Evolutionary conservation across 1,140 invertebrate genomes (phyloP), one percentile per base, ranked within the genome.

Genomic region (Chironomus tepperi): DNA sequence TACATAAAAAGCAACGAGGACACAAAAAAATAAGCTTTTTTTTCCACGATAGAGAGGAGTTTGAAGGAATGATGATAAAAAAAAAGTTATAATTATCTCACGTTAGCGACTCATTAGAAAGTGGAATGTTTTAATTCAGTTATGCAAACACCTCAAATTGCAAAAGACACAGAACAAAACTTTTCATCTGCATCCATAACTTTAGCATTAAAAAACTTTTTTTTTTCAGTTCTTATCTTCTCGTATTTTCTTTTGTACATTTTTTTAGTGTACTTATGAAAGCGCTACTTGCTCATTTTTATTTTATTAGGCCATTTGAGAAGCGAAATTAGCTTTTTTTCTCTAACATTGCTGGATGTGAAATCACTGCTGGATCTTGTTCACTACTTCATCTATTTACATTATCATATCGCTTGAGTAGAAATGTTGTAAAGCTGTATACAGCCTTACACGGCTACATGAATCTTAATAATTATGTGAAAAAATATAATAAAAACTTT

Each of bases 101-200:
- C 47, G 47, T 57, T 57, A 57, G 47, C 47, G 47, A 57, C 9
- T 57, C 47, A 57, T 57, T 57, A 57, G n/a, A 57, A 57, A 57
- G n/a, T n/a, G 47, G 47, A 57, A 57, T 57, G 47, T 57, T 57
- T 57, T 57, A 57, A 57, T 57, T 57, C 47, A 57, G 47, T 57
- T 57, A 57, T 57, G 47, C 47, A 57, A 57, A 57, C 47, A 57
- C 47, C 47, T 57, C 47, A 57, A 57, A n/a, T 57, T n/a, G 47
- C 47, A n/a, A 57, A n/a, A 10, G 47, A 57, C 47, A 57, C 47
- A 57, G 12, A 57, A n/a, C 0, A 12, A 57, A 57, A 57, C 12
- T 57, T 57, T 57, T 57, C 47, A 57, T 57, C 47, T 57, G 47
- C 47, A 57, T 57, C 12, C 47, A 57, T 57, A 57, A 57, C 47